Evolutionary conservation across 1,140 invertebrate genomes (phyloP).

Genomic region (Daktulosphaira vitifoliae): DNA sequence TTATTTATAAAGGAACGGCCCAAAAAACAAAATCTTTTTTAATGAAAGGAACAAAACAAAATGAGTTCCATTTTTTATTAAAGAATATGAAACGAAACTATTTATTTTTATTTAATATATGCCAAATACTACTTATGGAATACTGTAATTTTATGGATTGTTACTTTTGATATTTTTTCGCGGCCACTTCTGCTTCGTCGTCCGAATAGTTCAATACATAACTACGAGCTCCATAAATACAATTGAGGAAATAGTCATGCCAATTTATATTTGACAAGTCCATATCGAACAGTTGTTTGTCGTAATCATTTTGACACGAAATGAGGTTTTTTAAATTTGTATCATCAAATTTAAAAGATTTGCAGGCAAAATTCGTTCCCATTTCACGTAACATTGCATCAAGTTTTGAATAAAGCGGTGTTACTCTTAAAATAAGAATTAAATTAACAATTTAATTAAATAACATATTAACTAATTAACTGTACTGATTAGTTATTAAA

Average conservation of each 20-base stretch:
- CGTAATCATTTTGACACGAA: background rate
- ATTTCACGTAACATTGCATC: background rate
- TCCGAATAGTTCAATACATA: background rate
- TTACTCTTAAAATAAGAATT: background rate
- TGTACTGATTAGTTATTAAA: background rate
- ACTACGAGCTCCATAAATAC: background rate
- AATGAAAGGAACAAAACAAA: too few species aligned
- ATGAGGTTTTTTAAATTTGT: background rate
- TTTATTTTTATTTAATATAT: too few species aligned
- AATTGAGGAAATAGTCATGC: background rate
- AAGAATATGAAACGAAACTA: too few species aligned
- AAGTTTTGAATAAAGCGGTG: background rate
- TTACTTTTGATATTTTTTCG: too few species aligned
- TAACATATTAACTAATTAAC: background rate
- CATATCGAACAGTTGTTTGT: background rate
- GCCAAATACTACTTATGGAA: too few species aligned
- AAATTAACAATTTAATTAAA: background rate
- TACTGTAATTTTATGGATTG: too few species aligned
- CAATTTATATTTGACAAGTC: background rate
- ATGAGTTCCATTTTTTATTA: too few species aligned
- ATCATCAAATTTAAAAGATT: background rate
- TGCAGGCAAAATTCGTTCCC: background rate
- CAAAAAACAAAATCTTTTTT: too few species aligned
- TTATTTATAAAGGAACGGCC: too few species aligned
- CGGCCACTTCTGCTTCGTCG: too few species aligned